Conservation (phyloP, 2,888 invertebrate species). For the Pyrochroa serraticornis region DNA sequence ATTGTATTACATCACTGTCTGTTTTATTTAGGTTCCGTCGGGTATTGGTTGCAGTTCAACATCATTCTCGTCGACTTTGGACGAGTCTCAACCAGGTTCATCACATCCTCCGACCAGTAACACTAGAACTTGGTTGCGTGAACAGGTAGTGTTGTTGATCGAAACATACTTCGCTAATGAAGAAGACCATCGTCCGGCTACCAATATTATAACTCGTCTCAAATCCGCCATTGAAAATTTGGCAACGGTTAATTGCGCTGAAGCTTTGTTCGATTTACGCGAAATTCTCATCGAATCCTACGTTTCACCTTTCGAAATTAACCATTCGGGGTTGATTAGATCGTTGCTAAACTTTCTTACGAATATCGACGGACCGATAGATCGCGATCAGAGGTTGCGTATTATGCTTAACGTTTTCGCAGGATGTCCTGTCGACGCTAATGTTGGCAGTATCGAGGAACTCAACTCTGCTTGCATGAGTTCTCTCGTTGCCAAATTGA, state of each 20-base stretch:
- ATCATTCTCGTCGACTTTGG: constrained; percentile 60
- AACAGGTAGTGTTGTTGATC: constrained; percentile 69
- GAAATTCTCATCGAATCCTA: constrained; percentile 91
- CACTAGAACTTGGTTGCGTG: constrained; percentile 87
- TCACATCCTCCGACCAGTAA: constrained; percentile 53
- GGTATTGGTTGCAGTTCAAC: constrained; percentile 61
- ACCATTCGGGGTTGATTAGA: constrained; percentile 93
- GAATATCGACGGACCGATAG: constrained; percentile 48
- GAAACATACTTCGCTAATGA: constrained; percentile 62
- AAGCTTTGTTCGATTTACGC: constrained; percentile 78
- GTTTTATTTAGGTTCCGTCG: constrained; percentile 55
- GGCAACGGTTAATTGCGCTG: constrained; percentile 68
- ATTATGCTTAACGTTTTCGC: constrained; percentile 93
- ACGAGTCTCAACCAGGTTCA: constrained; percentile 57
- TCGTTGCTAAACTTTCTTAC: constrained; percentile 89
- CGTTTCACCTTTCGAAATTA: constrained; percentile 98
- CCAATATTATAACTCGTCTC: constrained; percentile 81
- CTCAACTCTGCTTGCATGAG: constrained; percentile 72
- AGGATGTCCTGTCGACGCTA: constrained; percentile 68
- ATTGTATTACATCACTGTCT: too few species aligned
- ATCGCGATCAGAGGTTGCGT: constrained; percentile 78
- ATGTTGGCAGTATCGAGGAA: constrained; percentile 38
- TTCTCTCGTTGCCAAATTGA: constrained; percentile 87
- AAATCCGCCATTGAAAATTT: constrained; percentile 79
- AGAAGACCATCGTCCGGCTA: constrained; percentile 70